Evolutionary conservation across 2,797 vertebrate genomes (phyloP).

Genomic region (Anniella stebbinsi): DNA sequence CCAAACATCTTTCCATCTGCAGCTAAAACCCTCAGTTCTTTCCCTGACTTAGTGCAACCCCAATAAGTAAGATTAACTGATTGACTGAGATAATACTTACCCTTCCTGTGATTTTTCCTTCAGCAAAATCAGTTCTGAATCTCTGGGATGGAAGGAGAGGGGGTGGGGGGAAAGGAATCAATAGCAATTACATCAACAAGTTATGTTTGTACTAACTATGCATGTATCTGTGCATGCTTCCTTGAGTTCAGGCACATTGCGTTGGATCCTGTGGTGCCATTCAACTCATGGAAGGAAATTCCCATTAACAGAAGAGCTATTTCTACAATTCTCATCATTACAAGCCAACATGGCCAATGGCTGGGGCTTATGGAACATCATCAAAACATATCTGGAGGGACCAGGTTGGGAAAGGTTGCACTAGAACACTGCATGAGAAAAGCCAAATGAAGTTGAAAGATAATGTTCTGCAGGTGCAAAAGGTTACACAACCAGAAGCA

Average conservation of each 20-base stretch:
- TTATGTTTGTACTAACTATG: neutral
- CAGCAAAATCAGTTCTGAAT: slow-evolving; percentile 98
- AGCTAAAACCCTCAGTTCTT: neutral
- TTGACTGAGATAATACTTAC: slow-evolving; percentile 80
- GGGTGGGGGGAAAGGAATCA: slow-evolving; percentile 21
- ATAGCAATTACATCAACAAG: neutral
- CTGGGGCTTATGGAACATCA: too few relatives aligned
- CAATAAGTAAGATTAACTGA: neutral
- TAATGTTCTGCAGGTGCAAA: neutral
- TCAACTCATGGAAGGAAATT: neutral
- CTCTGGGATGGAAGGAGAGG: slow-evolving; percentile 82
- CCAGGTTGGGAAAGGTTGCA: too few relatives aligned
- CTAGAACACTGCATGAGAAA: neutral
- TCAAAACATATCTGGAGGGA: too few relatives aligned
- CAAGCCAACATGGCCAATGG: too few relatives aligned
- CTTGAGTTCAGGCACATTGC: neutral
- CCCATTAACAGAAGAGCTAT: neutral
- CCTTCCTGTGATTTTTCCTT: slow-evolving; percentile 98
- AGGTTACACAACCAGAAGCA: neutral
- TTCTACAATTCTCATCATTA: too few relatives aligned
- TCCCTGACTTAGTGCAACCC: neutral
- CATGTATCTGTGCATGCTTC: neutral
- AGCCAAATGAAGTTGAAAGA: neutral
- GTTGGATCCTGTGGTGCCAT: neutral
- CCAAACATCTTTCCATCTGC: neutral